Evolutionary conservation across 2,888 invertebrate species (phyloP), one percentile per base, ranked within the genome.

Genomic region (Lumbricus terrestris): DNA sequence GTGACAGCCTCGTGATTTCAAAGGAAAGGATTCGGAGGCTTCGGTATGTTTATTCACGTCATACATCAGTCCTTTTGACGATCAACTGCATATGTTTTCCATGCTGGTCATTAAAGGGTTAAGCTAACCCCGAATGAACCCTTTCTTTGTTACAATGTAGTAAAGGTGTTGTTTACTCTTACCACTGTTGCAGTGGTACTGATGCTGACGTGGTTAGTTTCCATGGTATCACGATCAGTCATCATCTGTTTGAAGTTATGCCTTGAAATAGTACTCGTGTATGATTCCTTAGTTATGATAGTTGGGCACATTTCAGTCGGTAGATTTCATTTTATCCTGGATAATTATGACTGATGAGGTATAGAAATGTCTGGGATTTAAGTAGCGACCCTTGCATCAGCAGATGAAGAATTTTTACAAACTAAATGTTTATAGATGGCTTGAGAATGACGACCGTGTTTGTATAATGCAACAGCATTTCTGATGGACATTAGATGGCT

Each of bases 11-110:
- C 94, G 96, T 96, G 91, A 96, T 98, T 90, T 96, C 96, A 93
- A 97, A 97, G 93, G 96, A 96, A 90, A 96, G 96, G 92, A 96
- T 99, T 94, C 96, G 97, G 94, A 98, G 98, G 96, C 98, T 99
- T 93, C 96, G 95, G 95, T 95, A 69, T 91, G 69, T 82, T 82
- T 11, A 89, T n/a, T 89, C 34, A 33, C 33, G n/a, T 15, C 35
- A 38, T 29, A 18, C 6, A 83, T 6, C n/a, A n/a, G n/a, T n/a
- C n/a, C n/a, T n/a, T n/a, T n/a, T n/a, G n/a, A n/a, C n/a, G n/a
- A n/a, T n/a, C n/a, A n/a, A n/a, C n/a, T n/a, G n/a, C n/a, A n/a
- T n/a, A n/a, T n/a, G n/a, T n/a, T n/a, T n/a, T n/a, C n/a, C n/a
- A n/a, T n/a, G n/a, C n/a, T n/a, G n/a, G n/a, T n/a, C n/a, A n/a